A percentile compares a stretch with the other conserved stretches of the same genome.
These are phyloP conservation scores for Melanerpes aurifrons DNA, from an alignment of 2,113 vertebrate species.

Conservation along the genomic window DNA sequence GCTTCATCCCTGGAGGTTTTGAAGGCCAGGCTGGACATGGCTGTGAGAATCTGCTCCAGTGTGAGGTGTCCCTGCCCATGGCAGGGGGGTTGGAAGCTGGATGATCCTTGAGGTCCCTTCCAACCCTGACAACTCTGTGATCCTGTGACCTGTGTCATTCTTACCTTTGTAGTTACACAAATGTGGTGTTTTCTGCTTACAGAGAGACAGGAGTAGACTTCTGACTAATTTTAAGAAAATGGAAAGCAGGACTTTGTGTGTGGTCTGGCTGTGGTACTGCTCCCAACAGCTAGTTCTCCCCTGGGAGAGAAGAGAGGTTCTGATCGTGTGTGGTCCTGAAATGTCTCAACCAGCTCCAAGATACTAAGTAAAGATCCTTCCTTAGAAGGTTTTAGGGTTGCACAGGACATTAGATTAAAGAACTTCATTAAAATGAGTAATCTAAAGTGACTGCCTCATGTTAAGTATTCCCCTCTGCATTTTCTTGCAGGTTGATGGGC, in stretches of 20 bases:
- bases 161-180: neutral
- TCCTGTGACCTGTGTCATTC: neutral
- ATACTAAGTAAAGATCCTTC: neutral
- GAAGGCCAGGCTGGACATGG: no score
- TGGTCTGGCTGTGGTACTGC: neutral
- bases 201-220: neutral
- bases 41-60: no score
- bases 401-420: neutral
- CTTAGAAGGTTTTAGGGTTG: neutral
- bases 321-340: neutral
- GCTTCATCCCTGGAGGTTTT: no score
- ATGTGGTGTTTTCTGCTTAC: neutral
- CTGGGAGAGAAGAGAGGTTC: neutral
- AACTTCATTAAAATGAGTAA: neutral
- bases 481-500: conserved; percentile 90
- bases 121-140: no score
- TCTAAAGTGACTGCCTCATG: conserved; percentile 34
- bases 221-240: neutral
- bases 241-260: neutral
- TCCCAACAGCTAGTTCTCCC: neutral
- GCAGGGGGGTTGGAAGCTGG: no score
- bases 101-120: no score
- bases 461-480: conserved; percentile 79
- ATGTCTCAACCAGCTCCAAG: neutral
- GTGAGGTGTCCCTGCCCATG: no score